A percentile compares a stretch with the other conserved stretches of the same genome.
Conservation (phyloP, 2,888 invertebrate species). For the Synergus itoensis region DNA sequence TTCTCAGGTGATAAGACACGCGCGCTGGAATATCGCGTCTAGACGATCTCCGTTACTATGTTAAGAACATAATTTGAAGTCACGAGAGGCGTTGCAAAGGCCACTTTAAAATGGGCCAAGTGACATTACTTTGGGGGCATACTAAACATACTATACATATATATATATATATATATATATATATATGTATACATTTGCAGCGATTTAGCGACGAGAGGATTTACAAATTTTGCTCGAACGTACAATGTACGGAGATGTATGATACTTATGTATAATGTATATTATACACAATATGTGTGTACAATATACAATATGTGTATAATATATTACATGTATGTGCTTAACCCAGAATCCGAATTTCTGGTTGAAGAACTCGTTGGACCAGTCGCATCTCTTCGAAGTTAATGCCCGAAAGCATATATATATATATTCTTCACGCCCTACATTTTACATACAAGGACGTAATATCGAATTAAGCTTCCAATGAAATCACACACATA, state of each 20-base stretch:
- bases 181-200: background rate
- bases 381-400: background rate
- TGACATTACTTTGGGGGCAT: constrained; percentile 52
- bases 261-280: background rate
- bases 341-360: constrained; percentile 35
- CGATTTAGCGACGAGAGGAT: background rate
- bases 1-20: background rate
- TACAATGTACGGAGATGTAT: background rate
- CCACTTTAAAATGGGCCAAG: constrained; percentile 57
- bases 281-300: background rate
- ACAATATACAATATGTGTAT: background rate
- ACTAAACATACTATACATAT: constrained; percentile 47
- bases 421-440: background rate
- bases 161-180: no score
- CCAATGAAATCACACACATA: background rate
- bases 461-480: background rate
- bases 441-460: background rate
- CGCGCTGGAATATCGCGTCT: constrained; percentile 47
- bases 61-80: constrained; percentile 54
- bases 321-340: background rate
- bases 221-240: background rate
- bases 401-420: background rate
- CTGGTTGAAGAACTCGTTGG: constrained; percentile 35
- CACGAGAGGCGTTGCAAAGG: constrained; percentile 49
- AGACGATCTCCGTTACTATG: constrained; percentile 58